Evolutionary conservation across 2,888 invertebrate species (phyloP), one percentile per base, ranked within the genome.

Genomic region (Anaspis maculata): DNA sequence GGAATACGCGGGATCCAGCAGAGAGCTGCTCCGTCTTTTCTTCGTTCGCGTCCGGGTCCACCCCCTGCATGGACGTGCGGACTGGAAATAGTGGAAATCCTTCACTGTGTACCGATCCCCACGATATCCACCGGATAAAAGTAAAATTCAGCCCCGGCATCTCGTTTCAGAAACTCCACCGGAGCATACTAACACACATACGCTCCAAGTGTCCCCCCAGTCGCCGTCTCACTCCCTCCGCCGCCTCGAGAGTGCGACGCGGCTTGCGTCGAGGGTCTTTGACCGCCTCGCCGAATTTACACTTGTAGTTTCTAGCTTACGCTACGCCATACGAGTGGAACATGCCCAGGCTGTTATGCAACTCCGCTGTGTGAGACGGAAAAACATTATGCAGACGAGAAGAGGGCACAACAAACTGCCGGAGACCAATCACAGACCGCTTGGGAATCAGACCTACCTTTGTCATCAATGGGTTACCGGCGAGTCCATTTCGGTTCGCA

Each of bases 391-490:
- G 51, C 49, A 47, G 51, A 56, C 56, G 54, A 54, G 57, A 56
- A 59, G 62, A 61, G 59, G 51, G 55, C 57, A 55, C 48, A 58
- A 56, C 57, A 56, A 55, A 55, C 52, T 49, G 46, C 10, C 48
- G 50, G 48, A 62, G 69, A 68, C 77, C 77, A 76, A 76, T 77
- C 72, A 70, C 68, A 69, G 63, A 62, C 67, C 68, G 69, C 69
- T 70, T 69, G 64, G 61, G 52, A 56, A 59, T 68, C 69, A 70
- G 71, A 71, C 74, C 74, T 73, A 74, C 74, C 76, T 76, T 74
- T 76, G 76, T 76, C 76, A 77, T 77, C 76, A 77, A 77, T 77
- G 76, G 73, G 73, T 71, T 69, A 71, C 70, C 73, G 76, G 66
- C 70, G 68, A 72, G 73, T 75, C 72, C 70, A 74, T 66, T 65